Base-by-base conservation (phyloP, 2,113 vertebrate genomes). In the Butorides virescens region DNA sequence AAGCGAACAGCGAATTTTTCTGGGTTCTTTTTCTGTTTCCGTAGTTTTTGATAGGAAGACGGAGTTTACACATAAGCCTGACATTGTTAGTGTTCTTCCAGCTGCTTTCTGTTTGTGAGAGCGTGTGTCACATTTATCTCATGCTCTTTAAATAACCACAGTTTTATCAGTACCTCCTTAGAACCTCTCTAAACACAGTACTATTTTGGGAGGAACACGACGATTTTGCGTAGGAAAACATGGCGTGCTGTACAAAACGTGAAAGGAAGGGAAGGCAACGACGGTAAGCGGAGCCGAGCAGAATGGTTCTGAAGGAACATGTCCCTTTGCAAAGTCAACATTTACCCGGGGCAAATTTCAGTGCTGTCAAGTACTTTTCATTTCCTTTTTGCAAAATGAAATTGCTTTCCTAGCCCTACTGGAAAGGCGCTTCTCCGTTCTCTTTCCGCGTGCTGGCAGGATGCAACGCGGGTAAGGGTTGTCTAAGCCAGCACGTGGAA, bases 41-140 rank as follows among this genome's bases (percentile, higher is more conserved):
- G 42, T 78, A 71, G 32, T 67, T 95, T 95, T 88, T 93, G 67
- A 55, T 79, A 86, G 84, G 85, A 88, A 90, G 95, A 62, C 25
- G 49, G 66, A 82, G 82, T 96, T 95, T 95, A 91, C 79, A 84
- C 78, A 42, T 67, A 63, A 44, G 53, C 73, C 71, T 78, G 90
- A 89, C 79, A 52, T 56, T 81, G 75, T 86, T 75, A 81, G 65
- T 91, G 23, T 65, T 77, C 94, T 77, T 94, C 91, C 96, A 93
- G 93, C 86, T 96, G 96, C 84, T 94, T 95, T 89, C 70, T 85
- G 79, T 97, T 91, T 95, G 88, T 49, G 46, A 6, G 23, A 75
- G 29, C 0, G 13, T 15, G 16, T 97, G 71, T 92, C 91, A 27
- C 34, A 90, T 92, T 93, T 95, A 87, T 95, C 82, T 94, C 59